Evolutionary conservation across 2,797 vertebrate genomes (phyloP), one percentile per base, ranked within the genome.

Genomic region (Phrynocephalus forsythii): DNA sequence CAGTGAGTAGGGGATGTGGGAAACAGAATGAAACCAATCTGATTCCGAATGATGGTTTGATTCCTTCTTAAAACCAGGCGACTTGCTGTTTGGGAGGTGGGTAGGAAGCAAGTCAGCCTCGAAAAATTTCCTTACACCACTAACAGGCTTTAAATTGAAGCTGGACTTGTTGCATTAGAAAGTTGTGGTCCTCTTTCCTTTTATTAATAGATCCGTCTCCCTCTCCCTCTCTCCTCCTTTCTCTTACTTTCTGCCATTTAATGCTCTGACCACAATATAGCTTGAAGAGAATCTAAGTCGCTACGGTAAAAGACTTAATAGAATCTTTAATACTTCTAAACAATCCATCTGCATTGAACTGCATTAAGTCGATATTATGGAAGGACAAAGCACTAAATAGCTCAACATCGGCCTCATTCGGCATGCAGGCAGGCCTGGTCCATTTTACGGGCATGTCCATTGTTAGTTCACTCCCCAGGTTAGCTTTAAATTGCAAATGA

Each of bases 401-500:
- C 98, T 98, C 95, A 97, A 98, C 98, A 98, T 98, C 98, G 98
- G 98, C 97, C 98, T 98, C 98, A 98, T 98, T 98, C 96, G 97
- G 98, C 98, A 98, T 98, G 98, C 97, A 96, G 97, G 97, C 97
- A 97, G 94, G 97, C 96, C 97, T 92, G 96, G 96, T 97, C 97
- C 97, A 97, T 98, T 98, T 98, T 98, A 97, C 96, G 97, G 97
- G 97, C 97, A 95, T 97, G 93, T 79, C 97, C 97, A 98, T 99
- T 99, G 98, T 99, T 96, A 97, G 95, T 88, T 95, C 93, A 96
- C 98, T 98, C 98, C 97, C 98, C 98, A 99, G 98, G 98, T 99
- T 98, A 98, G 98, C 98, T 99, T 99, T 99, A 99, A 99, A 98
- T 99, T 99, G 98, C 98, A 99, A 99, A 99, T 99, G 98, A 98